phyloP scores from a whole-genome alignment of 2,888 invertebrate species.

The Habroteleia sp. region DNA sequence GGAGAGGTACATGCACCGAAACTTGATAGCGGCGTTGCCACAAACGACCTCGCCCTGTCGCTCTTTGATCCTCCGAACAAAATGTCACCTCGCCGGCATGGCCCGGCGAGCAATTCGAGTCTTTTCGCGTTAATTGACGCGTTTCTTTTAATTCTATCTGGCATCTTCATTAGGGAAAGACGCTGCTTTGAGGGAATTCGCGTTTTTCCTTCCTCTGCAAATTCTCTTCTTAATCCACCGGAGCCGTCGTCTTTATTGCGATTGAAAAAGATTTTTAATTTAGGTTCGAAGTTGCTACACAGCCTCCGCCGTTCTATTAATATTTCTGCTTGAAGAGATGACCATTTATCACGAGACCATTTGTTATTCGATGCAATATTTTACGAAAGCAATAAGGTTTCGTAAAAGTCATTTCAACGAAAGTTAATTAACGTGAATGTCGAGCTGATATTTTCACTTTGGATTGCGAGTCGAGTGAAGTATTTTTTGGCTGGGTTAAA shows the following conservation, averaged over 20 bases:
- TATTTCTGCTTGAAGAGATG: background rate
- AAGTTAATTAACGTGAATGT: slow-evolving; percentile 12
- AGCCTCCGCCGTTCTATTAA: background rate
- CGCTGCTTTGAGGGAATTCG: slow-evolving; percentile 46
- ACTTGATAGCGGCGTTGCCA: too few species aligned
- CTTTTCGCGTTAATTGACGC: slow-evolving; percentile 54
- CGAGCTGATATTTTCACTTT: background rate
- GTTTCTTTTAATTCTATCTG: slow-evolving; percentile 29
- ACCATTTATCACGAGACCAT: slow-evolving; percentile 5
- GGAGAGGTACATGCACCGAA: too few species aligned
- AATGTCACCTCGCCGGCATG: slow-evolving; percentile 45
- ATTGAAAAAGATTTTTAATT: slow-evolving; percentile 1
- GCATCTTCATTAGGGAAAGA: slow-evolving; percentile 41
- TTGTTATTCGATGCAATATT: slow-evolving; percentile 16
- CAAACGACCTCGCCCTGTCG: too few species aligned
- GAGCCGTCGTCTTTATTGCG: background rate
- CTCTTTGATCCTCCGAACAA: too few species aligned
- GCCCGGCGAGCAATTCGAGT: slow-evolving; percentile 52
- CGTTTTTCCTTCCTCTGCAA: slow-evolving; percentile 27
- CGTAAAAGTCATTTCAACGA: slow-evolving; percentile 10
- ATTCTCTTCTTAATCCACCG: slow-evolving; percentile 5
- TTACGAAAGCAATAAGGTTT: slow-evolving; percentile 8
- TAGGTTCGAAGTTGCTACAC: background rate
- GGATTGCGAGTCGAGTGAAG: too few species aligned
- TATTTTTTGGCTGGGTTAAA: background rate